Evolutionary conservation across 1,140 invertebrate species (phyloP).

Genomic region (Hestina assimilis): DNA sequence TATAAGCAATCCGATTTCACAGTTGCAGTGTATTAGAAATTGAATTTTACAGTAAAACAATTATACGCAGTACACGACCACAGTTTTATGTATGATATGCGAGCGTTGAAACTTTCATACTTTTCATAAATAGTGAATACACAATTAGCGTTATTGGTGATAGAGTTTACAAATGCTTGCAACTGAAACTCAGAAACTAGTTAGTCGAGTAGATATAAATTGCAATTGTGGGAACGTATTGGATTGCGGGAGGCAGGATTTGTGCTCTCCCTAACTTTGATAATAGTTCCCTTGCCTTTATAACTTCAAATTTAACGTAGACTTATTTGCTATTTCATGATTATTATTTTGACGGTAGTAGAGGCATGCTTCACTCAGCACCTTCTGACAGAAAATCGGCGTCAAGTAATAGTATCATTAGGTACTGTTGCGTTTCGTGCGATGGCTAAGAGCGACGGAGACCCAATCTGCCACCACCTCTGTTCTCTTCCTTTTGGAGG

Average conservation of each 20-base stretch:
- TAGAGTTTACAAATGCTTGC: slow-evolving; percentile 9
- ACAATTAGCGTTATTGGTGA: slow-evolving; percentile 19
- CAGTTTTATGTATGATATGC: slow-evolving; percentile 6
- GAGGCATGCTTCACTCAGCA: too few relatives aligned
- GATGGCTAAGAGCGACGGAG: too few relatives aligned
- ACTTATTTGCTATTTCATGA: neutral
- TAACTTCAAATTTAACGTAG: neutral
- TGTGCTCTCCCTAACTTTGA: slow-evolving; percentile 12
- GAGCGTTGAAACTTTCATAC: neutral
- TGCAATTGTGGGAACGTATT: slow-evolving; percentile 20
- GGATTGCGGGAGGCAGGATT: slow-evolving; percentile 17
- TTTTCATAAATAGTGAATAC: slow-evolving; percentile 21
- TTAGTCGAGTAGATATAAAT: slow-evolving; percentile 19
- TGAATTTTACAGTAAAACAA: slow-evolving; percentile 6
- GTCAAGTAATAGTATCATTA: too few relatives aligned
- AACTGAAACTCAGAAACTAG: slow-evolving; percentile 12
- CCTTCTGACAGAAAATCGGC: too few relatives aligned
- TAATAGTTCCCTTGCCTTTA: slow-evolving; percentile 2
- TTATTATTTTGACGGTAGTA: too few relatives aligned
- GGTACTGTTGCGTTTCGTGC: too few relatives aligned
- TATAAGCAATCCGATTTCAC: neutral
- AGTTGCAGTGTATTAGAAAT: neutral
- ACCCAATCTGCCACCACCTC: too few relatives aligned
- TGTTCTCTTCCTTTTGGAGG: too few relatives aligned
- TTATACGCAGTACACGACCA: neutral